Evolutionary conservation across 2,888 invertebrate genomes (phyloP).

Genomic region (Macaria notata): DNA sequence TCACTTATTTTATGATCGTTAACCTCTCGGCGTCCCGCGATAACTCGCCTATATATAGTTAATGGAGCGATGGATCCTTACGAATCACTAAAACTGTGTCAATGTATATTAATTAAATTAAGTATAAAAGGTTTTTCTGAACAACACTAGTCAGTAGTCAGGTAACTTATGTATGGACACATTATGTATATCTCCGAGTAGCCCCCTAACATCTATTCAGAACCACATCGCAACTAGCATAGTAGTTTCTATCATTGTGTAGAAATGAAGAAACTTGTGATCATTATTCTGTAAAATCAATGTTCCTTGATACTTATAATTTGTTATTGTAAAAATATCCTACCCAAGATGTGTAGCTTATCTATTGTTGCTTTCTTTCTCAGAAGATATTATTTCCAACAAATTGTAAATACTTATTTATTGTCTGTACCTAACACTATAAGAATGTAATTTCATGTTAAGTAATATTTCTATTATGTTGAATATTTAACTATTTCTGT

Average conservation of each 20-base stretch:
- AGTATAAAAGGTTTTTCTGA: slow-evolving; percentile 4
- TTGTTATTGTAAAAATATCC: slow-evolving; percentile 18
- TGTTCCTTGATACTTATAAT: slow-evolving; percentile 29
- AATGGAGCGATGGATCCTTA: slow-evolving; percentile 17
- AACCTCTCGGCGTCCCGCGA: slow-evolving; percentile 40
- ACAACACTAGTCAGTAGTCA: slow-evolving; percentile 37
- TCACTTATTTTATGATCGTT: slow-evolving; percentile 69
- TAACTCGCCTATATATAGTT: slow-evolving; percentile 30
- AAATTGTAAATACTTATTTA: slow-evolving; percentile 30
- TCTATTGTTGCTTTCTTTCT: slow-evolving; percentile 24
- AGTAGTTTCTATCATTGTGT: slow-evolving; percentile 1
- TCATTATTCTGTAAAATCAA: slow-evolving; percentile 28
- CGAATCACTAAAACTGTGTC: slow-evolving; percentile 17
- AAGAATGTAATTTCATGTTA: slow-evolving; percentile 60
- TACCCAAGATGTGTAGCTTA: slow-evolving; percentile 9
- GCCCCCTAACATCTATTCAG: neutral
- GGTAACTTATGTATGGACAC: slow-evolving; percentile 25
- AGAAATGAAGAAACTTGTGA: slow-evolving; percentile 17
- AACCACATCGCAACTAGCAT: neutral
- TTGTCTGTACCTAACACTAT: slow-evolving; percentile 61
- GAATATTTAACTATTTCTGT: slow-evolving; percentile 62
- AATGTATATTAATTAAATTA: slow-evolving; percentile 14
- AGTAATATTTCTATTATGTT: slow-evolving; percentile 74
- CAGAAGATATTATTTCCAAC: slow-evolving; percentile 20
- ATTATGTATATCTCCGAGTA: neutral